phyloP scores from a whole-genome alignment of 2,113 vertebrate species.

The Semnopithecus entellus region DNA sequence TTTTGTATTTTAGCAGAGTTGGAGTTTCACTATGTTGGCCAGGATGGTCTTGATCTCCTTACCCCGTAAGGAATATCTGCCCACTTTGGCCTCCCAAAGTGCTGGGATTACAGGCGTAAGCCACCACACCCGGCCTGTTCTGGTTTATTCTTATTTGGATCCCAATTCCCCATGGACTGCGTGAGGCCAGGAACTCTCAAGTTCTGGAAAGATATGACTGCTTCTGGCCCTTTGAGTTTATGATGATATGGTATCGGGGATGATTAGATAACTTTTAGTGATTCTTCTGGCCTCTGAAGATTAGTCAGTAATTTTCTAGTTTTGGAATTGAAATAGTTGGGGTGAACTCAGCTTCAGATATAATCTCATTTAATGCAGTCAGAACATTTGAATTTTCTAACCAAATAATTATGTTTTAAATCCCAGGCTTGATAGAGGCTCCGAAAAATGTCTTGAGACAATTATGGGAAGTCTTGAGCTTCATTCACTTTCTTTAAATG shows the following conservation, averaged over 20 bases:
- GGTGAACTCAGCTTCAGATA: neutral
- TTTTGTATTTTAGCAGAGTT: no score
- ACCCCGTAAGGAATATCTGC: no score
- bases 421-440: slow-evolving; percentile 13
- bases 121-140: no score
- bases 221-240: neutral
- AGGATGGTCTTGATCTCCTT: no score
- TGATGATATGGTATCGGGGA: neutral
- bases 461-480: slow-evolving; percentile 17
- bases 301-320: neutral
- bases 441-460: slow-evolving; percentile 31
- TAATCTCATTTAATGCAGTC: neutral
- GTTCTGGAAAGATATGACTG: neutral
- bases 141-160: neutral
- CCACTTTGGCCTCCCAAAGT: no score
- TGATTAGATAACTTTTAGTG: slow-evolving; percentile 7
- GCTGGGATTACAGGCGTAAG: no score
- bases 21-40: no score
- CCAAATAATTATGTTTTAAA: slow-evolving; percentile 47
- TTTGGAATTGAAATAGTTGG: slow-evolving; percentile 27
- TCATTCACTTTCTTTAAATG: slow-evolving; percentile 45
- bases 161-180: neutral
- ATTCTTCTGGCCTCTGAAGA: slow-evolving; percentile 29
- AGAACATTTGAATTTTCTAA: slow-evolving; percentile 47
- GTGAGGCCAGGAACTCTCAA: slow-evolving; percentile 24